Percentiles rank a stretch among this genome's conserved stretches.
These are phyloP conservation scores for Drosophila emarginata DNA, from an alignment of 2,888 invertebrate genomes.

Conservation along the genomic window DNA sequence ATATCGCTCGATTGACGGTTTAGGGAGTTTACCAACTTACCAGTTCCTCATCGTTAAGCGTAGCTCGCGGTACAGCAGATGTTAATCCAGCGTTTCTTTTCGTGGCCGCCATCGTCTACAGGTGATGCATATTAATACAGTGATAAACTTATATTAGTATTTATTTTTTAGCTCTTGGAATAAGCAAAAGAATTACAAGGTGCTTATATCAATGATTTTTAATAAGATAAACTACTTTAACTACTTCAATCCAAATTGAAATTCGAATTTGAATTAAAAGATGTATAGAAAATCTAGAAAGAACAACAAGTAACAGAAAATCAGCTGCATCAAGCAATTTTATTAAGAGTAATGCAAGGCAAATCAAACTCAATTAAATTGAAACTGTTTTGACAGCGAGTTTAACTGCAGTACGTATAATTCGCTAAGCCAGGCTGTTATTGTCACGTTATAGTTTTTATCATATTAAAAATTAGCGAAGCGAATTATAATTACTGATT, in stretches of 20 bases:
- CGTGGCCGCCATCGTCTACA: conserved; percentile 98
- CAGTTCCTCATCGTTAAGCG: conserved; percentile 99
- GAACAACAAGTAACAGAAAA: conserved; percentile 18
- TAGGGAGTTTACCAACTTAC: conserved; percentile 86
- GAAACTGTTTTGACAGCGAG: conserved; percentile 3
- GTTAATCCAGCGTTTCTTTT: conserved; percentile 98
- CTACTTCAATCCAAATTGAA: conserved; percentile 22
- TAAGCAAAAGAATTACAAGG: neutral
- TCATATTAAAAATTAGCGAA: neutral
- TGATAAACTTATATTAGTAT: conserved; percentile 1
- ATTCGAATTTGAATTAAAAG: neutral
- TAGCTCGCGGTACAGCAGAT: conserved; percentile 97
- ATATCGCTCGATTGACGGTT: neutral
- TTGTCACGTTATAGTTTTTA: neutral
- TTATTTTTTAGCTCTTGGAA: neutral
- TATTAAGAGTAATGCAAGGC: conserved; percentile 15
- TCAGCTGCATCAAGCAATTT: conserved; percentile 39
- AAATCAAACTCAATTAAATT: conserved; percentile 16
- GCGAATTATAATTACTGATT: neutral
- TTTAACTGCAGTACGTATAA: neutral
- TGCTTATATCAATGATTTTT: neutral
- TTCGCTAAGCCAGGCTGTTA: neutral
- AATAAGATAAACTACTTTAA: conserved; percentile 6
- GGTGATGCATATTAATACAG: neutral
- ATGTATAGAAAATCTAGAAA: neutral